Evolutionary conservation across 2,113 vertebrate species (phyloP), one percentile per base, ranked within the genome.

Genomic region (Oncorhynchus keta): DNA sequence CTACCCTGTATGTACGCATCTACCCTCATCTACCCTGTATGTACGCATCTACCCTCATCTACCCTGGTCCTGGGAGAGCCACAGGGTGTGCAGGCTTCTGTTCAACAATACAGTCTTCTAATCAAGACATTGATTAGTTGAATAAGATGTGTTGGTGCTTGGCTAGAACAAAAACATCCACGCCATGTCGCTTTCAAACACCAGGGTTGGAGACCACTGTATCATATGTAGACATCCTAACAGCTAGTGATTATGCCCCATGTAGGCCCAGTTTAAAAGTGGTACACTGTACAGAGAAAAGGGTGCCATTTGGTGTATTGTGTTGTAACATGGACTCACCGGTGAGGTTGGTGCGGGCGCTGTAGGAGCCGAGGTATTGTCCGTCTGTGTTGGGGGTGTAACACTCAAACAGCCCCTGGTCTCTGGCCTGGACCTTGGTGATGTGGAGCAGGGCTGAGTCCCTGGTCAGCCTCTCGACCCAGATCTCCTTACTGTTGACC

Each of bases 391-490:
- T 95, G 32, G 94, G 94, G 2, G 94, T 95, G 91, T 95, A 94
- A 77, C 94, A 95, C 87, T 95, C 94, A 22, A 91, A 94, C 81
- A 93, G 81, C 24, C 94, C 94, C 88, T 93, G 90, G 86, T 98
- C 97, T 24, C 77, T 86, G 70, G 95, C 94, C 89, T 95, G 94
- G 75, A 98, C 94, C 55, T 95, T 94, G 9, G 91, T 94, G 92
- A 98, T 96, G 90, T 99, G 97, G 70, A 99, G 84, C 67, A 96
- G 75, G 2, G 93, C 93, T 0, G 94, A 93, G 67, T 96, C 94
- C 0, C 93, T 88, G 81, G 91, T 94, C 84, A 97, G 83, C 75
- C 94, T 91, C 88, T 99, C 96, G 90, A 99, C 91, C 0, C 92
- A 96, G 94, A 99, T 97, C 79, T 98, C 95, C 7, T 93, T 93